phyloP scores from a whole-genome alignment of 2,797 vertebrate species.

The Acanthurus tractus region DNA sequence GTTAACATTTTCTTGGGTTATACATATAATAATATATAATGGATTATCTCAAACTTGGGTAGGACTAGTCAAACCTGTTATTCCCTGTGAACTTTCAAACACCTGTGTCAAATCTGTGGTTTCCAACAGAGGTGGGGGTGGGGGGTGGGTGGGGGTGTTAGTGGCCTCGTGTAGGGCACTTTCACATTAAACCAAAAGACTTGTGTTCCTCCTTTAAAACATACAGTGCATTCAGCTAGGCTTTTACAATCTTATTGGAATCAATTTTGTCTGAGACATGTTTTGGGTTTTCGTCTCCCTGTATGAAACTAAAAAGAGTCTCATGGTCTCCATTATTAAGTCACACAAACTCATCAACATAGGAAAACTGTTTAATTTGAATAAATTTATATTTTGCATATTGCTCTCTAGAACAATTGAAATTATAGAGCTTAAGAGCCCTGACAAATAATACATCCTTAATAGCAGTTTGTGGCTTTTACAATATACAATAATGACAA shows the following conservation, averaged over 20 bases:
- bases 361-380: neutral
- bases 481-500: neutral
- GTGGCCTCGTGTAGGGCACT: neutral
- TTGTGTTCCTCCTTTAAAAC: neutral
- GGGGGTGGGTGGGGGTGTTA: no score
- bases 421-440: neutral
- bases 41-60: neutral
- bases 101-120: conserved; percentile 22
- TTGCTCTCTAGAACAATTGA: neutral
- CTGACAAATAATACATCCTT: neutral
- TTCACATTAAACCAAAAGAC: conserved; percentile 21
- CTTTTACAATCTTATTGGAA: neutral
- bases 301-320: neutral
- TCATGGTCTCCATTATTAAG: neutral
- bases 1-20: conserved; percentile 5
- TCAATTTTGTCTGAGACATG: neutral
- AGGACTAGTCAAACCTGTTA: neutral
- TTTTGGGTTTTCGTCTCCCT: neutral
- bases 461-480: neutral
- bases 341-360: neutral
- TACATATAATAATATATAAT: neutral
- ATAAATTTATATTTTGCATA: neutral
- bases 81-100: neutral
- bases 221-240: neutral
- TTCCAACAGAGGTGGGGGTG: neutral